phyloP scores from a whole-genome alignment of 2,888 invertebrate species.

The Bellardia bayeri region DNA sequence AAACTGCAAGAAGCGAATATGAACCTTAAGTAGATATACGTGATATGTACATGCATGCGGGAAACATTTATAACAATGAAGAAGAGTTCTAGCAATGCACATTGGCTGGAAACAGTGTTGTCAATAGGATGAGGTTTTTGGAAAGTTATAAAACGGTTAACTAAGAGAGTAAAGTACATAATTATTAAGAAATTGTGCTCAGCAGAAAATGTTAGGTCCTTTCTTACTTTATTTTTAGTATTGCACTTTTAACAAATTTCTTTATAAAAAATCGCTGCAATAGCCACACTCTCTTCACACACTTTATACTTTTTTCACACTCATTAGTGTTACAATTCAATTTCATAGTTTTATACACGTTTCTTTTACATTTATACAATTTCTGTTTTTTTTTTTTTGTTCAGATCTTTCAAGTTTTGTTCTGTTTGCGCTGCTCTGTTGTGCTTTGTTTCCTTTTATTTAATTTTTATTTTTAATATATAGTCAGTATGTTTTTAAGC shows the following conservation, averaged over 20 bases:
- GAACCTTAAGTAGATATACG: neutral
- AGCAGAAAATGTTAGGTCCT: no score
- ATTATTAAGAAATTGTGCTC: no score
- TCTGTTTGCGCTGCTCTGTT: neutral
- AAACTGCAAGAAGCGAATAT: constrained; percentile 3
- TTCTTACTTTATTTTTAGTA: no score
- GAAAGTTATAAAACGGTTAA: neutral
- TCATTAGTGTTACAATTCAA: constrained; percentile 56
- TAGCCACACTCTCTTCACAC: neutral
- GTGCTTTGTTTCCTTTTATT: constrained; percentile 34
- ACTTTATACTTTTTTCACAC: constrained; percentile 15
- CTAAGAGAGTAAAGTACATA: neutral
- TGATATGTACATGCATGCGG: neutral
- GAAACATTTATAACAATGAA: constrained; percentile 28
- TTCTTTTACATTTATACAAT: constrained; percentile 4
- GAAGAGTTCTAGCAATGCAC: constrained; percentile 3
- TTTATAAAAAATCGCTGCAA: neutral
- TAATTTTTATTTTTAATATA: constrained; percentile 34
- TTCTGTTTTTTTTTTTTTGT: neutral
- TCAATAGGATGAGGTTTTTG: neutral
- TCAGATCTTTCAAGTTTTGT: neutral
- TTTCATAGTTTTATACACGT: constrained; percentile 19
- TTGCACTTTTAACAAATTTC: neutral
- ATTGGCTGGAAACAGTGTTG: neutral
- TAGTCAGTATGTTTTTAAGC: neutral